phyloP scores from a whole-genome alignment of 2,888 invertebrate genomes.

The Agonopterix subpropinquella region DNA sequence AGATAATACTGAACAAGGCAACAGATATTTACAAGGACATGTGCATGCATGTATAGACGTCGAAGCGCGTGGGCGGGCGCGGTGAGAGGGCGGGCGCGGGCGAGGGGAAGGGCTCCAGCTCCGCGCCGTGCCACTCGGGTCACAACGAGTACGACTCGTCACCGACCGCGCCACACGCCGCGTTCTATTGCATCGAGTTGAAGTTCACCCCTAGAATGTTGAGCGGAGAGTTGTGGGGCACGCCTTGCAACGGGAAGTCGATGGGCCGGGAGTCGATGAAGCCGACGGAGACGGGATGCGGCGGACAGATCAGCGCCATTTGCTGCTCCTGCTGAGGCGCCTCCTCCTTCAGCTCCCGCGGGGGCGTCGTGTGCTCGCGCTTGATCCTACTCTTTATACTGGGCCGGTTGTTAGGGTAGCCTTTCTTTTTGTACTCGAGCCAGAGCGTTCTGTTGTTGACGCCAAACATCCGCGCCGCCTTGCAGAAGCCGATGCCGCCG shows the following conservation, averaged over 20 bases:
- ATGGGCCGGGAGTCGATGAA: conserved; percentile 83
- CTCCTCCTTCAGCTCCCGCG: conserved; percentile 71
- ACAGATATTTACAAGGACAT: conserved; percentile 18
- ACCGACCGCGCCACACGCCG: conserved; percentile 47
- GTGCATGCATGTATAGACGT: conserved; percentile 34
- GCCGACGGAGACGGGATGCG: conserved; percentile 80
- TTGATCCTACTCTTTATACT: conserved; percentile 86
- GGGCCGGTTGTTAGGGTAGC: conserved; percentile 87
- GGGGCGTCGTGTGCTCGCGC: conserved; percentile 79
- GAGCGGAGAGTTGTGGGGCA: conserved; percentile 78
- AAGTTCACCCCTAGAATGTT: conserved; percentile 86
- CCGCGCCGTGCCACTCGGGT: conserved; percentile 50
- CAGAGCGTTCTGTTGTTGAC: conserved; percentile 90
- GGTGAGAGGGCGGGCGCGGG: conserved; percentile 3
- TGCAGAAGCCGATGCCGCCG: conserved; percentile 90
- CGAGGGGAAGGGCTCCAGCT: conserved; percentile 14
- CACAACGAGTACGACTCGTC: conserved; percentile 53
- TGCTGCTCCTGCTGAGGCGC: conserved; percentile 43
- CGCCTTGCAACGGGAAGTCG: conserved; percentile 80
- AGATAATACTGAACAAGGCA: conserved; percentile 22
- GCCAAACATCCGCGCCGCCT: conserved; percentile 88
- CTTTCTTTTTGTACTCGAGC: conserved; percentile 90
- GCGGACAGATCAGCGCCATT: conserved; percentile 77
- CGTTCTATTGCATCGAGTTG: conserved; percentile 83
- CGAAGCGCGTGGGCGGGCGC: conserved; percentile 11